Evolutionary conservation across 2,113 vertebrate species (phyloP), one percentile per base, ranked within the genome.

Genomic region (Vimba vimba): DNA sequence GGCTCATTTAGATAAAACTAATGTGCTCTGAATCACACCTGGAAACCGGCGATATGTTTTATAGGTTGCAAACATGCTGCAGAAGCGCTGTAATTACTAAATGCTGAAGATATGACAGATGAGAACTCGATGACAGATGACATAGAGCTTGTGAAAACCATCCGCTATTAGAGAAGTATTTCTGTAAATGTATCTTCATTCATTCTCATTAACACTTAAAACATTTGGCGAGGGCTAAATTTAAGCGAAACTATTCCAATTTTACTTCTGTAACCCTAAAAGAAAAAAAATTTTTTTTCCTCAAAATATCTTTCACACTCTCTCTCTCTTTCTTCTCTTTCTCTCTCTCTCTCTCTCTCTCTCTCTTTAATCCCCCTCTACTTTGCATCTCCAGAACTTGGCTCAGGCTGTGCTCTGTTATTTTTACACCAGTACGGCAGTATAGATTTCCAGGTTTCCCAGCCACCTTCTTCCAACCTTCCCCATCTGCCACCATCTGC

Each of bases 401-500:
- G 96, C 95, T 91, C 95, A 86, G 94, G 95, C 96, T 94, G 94
- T 95, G 92, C 94, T 95, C 96, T 97, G 94, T 98, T 97, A 97
- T 97, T 98, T 99, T 97, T 98, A 97, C 96, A 95, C 94, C 94
- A 95, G 96, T 95, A 96, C 94, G 96, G 95, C 95, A 96, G 95
- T 97, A 96, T 96, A 97, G 97, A 97, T 98, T 96, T 97, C 96
- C 97, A 96, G 96, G 97, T 96, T 98, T 95, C 95, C 96, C 95
- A 96, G 97, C 96, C 96, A 97, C 98, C 98, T 97, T 97, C 97
- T 96, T 97, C 97, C 97, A 97, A 97, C 97, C 97, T 97, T 96
- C 96, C 97, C 97, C 98, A 99, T 99, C 97, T 99, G 98, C 97
- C 97, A 97, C 97, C 98, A 99, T 99, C 98, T 99, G 98, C 96